Percentiles rank a stretch among this genome's conserved stretches.
These are phyloP conservation scores for Dasyprocta punctata DNA, from an alignment of 2,113 vertebrate genomes.

Conservation along the genomic window DNA sequence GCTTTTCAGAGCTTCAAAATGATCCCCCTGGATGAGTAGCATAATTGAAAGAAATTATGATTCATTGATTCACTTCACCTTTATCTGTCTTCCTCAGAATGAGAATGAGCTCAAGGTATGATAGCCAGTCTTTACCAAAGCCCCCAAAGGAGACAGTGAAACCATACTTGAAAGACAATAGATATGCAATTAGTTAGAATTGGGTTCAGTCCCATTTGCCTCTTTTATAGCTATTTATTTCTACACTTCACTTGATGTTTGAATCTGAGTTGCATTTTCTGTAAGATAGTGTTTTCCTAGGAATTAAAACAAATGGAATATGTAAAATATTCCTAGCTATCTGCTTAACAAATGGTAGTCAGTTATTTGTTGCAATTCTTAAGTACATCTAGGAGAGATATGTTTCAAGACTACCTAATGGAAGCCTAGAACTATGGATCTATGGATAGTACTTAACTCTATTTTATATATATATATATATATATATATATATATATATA, in stretches of 20 bases:
- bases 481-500: background rate
- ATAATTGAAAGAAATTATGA: constrained; percentile 74
- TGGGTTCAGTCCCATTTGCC: background rate
- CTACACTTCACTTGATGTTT: background rate
- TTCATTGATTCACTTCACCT: constrained; percentile 66
- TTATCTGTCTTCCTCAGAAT: constrained; percentile 55
- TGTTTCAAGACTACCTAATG: too few species aligned
- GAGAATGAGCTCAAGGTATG: constrained; percentile 37
- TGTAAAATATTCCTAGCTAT: background rate
- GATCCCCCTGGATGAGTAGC: constrained; percentile 35
- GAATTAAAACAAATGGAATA: background rate
- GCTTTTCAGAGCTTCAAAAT: background rate
- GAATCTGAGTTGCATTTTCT: background rate
- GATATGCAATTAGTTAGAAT: background rate
- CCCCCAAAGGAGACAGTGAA: background rate
- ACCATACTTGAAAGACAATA: background rate
- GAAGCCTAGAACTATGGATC: background rate
- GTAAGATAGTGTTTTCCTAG: background rate
- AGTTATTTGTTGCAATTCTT: background rate
- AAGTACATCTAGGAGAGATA: background rate
- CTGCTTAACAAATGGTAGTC: background rate
- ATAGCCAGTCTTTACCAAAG: background rate
- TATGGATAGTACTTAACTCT: background rate
- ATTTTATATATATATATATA: too few species aligned
- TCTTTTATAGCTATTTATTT: constrained; percentile 16